A percentile compares a stretch with the other conserved stretches of the same genome.
These are phyloP conservation scores for Caenorhabditis uteleia DNA, from an alignment of 2,888 invertebrate genomes.

Conservation along the genomic window DNA sequence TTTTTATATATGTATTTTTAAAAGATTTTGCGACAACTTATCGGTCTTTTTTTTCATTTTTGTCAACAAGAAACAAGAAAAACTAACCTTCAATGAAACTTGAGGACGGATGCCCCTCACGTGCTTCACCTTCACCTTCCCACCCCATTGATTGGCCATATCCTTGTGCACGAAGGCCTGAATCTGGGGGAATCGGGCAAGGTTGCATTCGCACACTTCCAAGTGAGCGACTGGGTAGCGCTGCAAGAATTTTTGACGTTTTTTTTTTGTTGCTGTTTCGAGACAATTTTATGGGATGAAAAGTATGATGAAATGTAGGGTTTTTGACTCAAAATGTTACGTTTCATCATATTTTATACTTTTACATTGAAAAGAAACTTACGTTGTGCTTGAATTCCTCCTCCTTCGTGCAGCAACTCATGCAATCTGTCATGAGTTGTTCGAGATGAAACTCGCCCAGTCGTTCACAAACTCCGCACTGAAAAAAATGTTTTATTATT, in stretches of 20 bases:
- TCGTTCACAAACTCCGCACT: constrained; percentile 52
- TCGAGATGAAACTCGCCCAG: constrained; percentile 59
- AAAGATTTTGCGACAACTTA: too few species aligned
- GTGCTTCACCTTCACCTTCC: constrained; percentile 79
- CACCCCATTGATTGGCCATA: constrained; percentile 85
- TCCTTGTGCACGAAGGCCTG: constrained; percentile 92
- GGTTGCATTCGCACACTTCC: constrained; percentile 97
- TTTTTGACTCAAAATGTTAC: background rate
- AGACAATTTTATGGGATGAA: background rate
- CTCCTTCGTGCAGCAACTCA: constrained; percentile 62
- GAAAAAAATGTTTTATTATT: constrained; percentile 6
- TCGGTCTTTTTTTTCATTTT: too few species aligned
- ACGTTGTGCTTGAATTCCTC: constrained; percentile 59
- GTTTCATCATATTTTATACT: background rate
- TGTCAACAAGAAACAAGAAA: too few species aligned
- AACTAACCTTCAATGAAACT: constrained; percentile 79
- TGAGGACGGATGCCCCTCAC: constrained; percentile 91
- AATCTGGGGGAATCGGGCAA: constrained; percentile 77
- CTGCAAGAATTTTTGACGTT: constrained; percentile 63
- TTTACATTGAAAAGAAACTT: too few species aligned
- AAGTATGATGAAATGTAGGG: constrained; percentile 2
- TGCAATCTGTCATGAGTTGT: constrained; percentile 59
- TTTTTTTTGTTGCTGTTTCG: background rate
- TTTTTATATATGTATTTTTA: background rate
- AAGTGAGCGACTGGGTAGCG: constrained; percentile 88